Base-by-base conservation (phyloP, 92 coral and sea anemone genomes). In the Siderastrea radians region DNA sequence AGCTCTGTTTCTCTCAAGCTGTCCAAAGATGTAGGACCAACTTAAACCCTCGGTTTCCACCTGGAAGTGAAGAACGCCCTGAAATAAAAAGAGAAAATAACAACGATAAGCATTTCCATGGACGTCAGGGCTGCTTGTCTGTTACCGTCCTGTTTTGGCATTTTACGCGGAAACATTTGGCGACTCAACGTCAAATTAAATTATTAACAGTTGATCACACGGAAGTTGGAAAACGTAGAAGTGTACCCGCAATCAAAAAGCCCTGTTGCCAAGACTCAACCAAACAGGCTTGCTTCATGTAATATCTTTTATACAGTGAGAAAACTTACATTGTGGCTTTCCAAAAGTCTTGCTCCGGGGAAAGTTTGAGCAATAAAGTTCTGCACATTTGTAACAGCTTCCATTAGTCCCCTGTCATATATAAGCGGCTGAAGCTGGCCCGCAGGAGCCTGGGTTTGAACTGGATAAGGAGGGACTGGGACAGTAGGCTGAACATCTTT, bases 51-150 rank as follows among this genome's bases (percentile, higher is more conserved):
- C 98, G 75, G 92, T 94, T 15, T 86, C 88, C 52, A 97, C 90
- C 44, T 93, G 98, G 85, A 94, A 97, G 45, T 95, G 95, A 57
- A 97, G 88, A 95, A 97, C 96, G 12, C 99, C 99, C 99, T 97
- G 67, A 3, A 64, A 75, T 14, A 59, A 46, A 16, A 53, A 72
- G 67, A 10, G 49, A 49, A 49, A 1, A 17, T 17, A 74, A 11
- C 5, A 2, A 38, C 7, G 19, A 17, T 26, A 3, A 26, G 66
- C 7, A 10, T 52, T 53, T 52, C 26, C 3, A 19, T 67, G 13
- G 49, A 4, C 1, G 1, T 3, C 38, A 65, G 45, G 38, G 38
- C 38, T 26, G 0, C 38, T 26, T 26, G 38, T 26, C 38, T 26
- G 38, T 26, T 26, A 26, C 38, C 38, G 38, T 26, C 38, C 38